A percentile compares a stretch with the other conserved stretches of the same genome.
These are phyloP conservation scores for Setophaga petechia DNA, from an alignment of 2,113 vertebrate species.

Conservation along the genomic window DNA sequence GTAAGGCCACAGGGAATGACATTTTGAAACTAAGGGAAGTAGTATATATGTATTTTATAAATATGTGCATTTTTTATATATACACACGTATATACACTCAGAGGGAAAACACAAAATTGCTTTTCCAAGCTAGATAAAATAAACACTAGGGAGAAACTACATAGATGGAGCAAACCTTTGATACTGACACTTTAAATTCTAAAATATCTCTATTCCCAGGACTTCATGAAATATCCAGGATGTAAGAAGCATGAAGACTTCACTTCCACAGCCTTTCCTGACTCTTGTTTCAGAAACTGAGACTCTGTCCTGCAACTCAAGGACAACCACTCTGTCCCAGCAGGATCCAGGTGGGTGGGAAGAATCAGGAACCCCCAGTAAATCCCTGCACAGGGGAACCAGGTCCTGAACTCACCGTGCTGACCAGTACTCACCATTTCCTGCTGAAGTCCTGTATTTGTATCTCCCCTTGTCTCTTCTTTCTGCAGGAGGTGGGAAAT, in stretches of 20 bases:
- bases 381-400: neutral
- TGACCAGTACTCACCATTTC: neutral
- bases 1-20: constrained; percentile 79
- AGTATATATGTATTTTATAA: constrained; percentile 49
- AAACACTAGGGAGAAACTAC: neutral
- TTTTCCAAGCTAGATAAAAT: constrained; percentile 13
- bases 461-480: neutral
- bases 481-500: neutral
- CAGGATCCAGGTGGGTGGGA: neutral
- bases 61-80: constrained; percentile 24
- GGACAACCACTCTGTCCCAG: neutral
- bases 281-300: neutral
- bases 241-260: neutral
- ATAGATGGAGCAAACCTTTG: neutral
- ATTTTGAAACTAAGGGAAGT: constrained; percentile 43
- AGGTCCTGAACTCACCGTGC: neutral
- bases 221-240: neutral
- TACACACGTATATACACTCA: neutral
- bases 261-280: neutral
- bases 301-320: neutral
- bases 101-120: neutral
- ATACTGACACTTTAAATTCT: neutral
- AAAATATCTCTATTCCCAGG: neutral
- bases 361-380: fast-evolving
- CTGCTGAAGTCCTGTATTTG: neutral